Evolutionary conservation across 2,113 vertebrate genomes (phyloP), one percentile per base, ranked within the genome.

Genomic region (Peromyscus californicus): DNA sequence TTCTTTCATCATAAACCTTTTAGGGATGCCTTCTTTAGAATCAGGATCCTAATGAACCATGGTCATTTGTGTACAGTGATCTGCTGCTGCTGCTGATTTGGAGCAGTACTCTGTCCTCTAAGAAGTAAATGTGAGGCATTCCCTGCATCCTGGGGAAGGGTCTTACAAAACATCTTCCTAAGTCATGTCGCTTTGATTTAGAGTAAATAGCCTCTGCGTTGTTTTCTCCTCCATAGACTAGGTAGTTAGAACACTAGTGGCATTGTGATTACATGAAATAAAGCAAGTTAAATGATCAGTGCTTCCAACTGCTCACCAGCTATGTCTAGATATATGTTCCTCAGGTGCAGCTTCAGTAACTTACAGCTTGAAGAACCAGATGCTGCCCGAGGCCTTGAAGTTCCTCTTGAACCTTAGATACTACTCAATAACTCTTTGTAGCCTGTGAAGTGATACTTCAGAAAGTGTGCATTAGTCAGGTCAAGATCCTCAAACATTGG

Each of bases 111-210:
- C 33, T 1, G 24, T 15, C 65, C 33, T 92, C 89, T 69, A 65
- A 79, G 51, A 96, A 89, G 94, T 59, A 93, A 67, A 92, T 88
- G 67, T 96, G 79, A 89, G 69, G 48, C 33, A 83, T 91, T 89
- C 89, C 42, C 21, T 79, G 59, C 72, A 6, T 65, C 31, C 24
- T 82, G 3, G 1, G 31, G 57, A 17, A 26, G 33, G 36, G 11
- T n/a, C 45, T 16, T 93, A 90, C 80, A 83, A 83, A 86, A 10
- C 75, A 82, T 89, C 76, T 67, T 39, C 9, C 36, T 10, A 70
- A 94, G 65, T 59, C 63, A 16, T 57, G 4, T 93, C 48, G 72
- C 48, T 90, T 83, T 92, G 63, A 59, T 69, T 42, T 89, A 9
- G 10, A 36, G 17, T 33, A 92, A 59, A 29, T 97, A 93, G 59